Percentiles rank a stretch among this genome's conserved stretches.
phyloP scores from a whole-genome alignment of 2,797 vertebrate genomes.

The Microctenopoma lineatum region DNA sequence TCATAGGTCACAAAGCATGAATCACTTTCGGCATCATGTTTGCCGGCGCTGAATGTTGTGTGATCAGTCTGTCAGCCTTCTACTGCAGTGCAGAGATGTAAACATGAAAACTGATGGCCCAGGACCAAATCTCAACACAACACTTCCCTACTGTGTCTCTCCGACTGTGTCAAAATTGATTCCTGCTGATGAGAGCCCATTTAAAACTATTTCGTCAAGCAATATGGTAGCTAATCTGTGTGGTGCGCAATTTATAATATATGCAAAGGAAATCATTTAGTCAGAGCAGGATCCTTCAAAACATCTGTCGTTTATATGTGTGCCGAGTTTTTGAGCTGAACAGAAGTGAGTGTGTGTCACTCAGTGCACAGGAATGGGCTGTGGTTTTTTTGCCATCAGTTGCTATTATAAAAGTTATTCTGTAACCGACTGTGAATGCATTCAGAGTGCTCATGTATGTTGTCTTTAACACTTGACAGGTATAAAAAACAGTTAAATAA shows the following conservation, averaged over 20 bases:
- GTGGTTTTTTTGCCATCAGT: background rate
- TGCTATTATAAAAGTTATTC: background rate
- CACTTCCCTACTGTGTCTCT: conserved; percentile 54
- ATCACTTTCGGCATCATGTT: conserved; percentile 38
- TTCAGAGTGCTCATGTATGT: background rate
- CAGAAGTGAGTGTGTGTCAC: background rate
- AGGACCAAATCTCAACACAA: conserved; percentile 55
- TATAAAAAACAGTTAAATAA: background rate
- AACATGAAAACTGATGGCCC: conserved; percentile 68
- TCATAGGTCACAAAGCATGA: conserved; percentile 12
- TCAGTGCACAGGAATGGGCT: background rate
- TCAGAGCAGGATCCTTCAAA: conserved; percentile 50
- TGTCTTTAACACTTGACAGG: background rate
- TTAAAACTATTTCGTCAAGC: conserved; percentile 64
- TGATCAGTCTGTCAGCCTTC: conserved; percentile 59
- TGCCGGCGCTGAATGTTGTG: conserved; percentile 46
- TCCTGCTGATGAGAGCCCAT: conserved; percentile 55
- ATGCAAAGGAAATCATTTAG: conserved; percentile 63
- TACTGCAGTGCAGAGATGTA: conserved; percentile 44
- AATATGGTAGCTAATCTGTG: conserved; percentile 59
- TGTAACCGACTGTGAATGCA: background rate
- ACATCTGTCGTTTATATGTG: conserved; percentile 59
- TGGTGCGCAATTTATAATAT: conserved; percentile 60
- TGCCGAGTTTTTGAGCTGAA: conserved; percentile 33
- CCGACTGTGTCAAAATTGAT: conserved; percentile 65